A percentile compares a stretch with the other conserved stretches of the same genome.
These are phyloP conservation scores for Channa argus DNA, from an alignment of 2,113 vertebrate species.

Conservation along the genomic window DNA sequence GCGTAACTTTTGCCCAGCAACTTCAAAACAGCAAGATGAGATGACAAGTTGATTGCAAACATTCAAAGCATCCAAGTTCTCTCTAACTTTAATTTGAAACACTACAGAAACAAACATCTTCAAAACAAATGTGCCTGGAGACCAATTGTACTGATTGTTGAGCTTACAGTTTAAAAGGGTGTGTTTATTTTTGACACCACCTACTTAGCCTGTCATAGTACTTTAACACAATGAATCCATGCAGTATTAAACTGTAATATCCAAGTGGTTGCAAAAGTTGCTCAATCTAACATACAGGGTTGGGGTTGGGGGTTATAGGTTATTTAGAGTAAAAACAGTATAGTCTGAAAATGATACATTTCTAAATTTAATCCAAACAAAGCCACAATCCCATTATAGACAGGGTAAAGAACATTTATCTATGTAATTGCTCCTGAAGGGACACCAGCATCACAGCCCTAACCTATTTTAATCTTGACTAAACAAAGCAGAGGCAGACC, in stretches of 20 bases:
- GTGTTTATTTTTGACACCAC: conserved; percentile 10
- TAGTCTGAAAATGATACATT: conserved; percentile 12
- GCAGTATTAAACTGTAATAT: neutral
- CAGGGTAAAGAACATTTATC: conserved; percentile 15
- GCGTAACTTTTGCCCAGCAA: conserved; percentile 23
- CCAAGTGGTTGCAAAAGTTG: neutral
- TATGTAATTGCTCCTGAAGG: conserved; percentile 14
- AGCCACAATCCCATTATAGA: conserved; percentile 18
- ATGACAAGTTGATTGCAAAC: conserved; percentile 56
- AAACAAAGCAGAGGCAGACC: conserved; percentile 47
- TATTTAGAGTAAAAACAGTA: neutral
- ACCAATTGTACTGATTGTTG: conserved; percentile 22
- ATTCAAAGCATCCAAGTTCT: conserved; percentile 28
- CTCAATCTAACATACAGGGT: neutral
- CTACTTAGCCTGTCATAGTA: neutral
- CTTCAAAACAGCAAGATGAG: conserved; percentile 32
- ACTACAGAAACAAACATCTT: conserved; percentile 31
- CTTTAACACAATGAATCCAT: neutral
- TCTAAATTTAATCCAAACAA: conserved; percentile 32
- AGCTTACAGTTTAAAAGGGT: neutral
- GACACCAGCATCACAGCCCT: conserved; percentile 19
- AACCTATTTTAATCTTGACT: conserved; percentile 40
- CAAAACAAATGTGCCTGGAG: neutral
- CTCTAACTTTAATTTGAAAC: conserved; percentile 22
- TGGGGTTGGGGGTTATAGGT: no score